phyloP scores from a whole-genome alignment of 2,113 vertebrate genomes.

The Pongo pygmaeus region DNA sequence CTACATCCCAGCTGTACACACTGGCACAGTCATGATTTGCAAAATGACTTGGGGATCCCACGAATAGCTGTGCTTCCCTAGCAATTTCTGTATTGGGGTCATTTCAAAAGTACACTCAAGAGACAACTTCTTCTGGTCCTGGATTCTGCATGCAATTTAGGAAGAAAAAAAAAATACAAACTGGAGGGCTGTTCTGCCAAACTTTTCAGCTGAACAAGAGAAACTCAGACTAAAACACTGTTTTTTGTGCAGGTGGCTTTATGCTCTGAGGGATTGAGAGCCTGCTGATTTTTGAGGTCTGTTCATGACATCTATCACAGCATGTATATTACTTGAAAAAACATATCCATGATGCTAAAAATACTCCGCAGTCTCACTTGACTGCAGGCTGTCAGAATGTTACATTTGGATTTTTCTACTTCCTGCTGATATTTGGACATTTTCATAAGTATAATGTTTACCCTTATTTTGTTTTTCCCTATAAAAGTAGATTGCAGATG shows the following conservation, averaged over 20 bases:
- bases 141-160: neutral
- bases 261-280: constrained; percentile 50
- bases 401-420: constrained; percentile 50
- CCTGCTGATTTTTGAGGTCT: constrained; percentile 47
- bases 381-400: constrained; percentile 48
- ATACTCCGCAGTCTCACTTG: constrained; percentile 47
- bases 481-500: neutral
- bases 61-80: neutral
- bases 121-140: neutral
- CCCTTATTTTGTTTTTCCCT: constrained; percentile 40
- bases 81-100: neutral
- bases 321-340: constrained; percentile 54
- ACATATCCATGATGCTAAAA: constrained; percentile 51
- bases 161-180: constrained; percentile 29
- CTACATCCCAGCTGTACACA: no score
- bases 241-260: constrained; percentile 64
- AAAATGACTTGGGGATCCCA: no score
- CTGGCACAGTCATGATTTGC: neutral
- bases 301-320: constrained; percentile 31
- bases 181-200: neutral
- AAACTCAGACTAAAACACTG: neutral
- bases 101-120: neutral
- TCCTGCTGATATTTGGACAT: constrained; percentile 68
- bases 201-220: constrained; percentile 59
- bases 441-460: constrained; percentile 62